Evolutionary conservation across 2,888 invertebrate species (phyloP).

Genomic region (Uloborus plumipes): DNA sequence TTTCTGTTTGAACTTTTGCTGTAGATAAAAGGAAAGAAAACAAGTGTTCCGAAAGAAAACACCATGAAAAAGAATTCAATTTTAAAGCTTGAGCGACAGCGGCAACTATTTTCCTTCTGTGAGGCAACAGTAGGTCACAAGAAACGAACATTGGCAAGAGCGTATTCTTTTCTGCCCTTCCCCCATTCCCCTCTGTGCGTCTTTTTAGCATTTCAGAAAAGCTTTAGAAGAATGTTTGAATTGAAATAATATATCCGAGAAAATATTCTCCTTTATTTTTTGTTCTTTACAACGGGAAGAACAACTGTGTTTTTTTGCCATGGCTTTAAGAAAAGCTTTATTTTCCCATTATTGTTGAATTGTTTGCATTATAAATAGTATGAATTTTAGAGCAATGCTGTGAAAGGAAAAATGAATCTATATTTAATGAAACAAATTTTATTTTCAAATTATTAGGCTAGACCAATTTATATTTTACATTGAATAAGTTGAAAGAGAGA

Average conservation of each 20-base stretch:
- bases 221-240: constrained; percentile 17
- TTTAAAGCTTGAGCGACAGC: constrained; percentile 50
- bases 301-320: no score
- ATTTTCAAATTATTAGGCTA: no score
- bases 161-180: constrained; percentile 4
- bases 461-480: no score
- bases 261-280: constrained; percentile 10
- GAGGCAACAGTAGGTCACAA: constrained; percentile 36
- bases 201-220: constrained; percentile 25
- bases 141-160: constrained; percentile 25
- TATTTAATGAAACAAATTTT: no score
- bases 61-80: constrained; percentile 39
- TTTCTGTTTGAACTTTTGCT: constrained; percentile 1
- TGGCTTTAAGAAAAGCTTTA: no score
- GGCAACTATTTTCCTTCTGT: constrained; percentile 40
- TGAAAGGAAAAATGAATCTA: no score
- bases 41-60: constrained; percentile 1
- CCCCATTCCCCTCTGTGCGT: constrained; percentile 3
- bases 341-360: no score
- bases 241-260: constrained; percentile 38
- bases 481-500: no score
- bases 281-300: not conserved
- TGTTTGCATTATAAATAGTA: no score
- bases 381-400: no score
- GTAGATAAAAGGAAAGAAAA: constrained; percentile 15